Base-by-base conservation (phyloP, 2,113 vertebrate species). In the Aspidoscelis tigris region DNA sequence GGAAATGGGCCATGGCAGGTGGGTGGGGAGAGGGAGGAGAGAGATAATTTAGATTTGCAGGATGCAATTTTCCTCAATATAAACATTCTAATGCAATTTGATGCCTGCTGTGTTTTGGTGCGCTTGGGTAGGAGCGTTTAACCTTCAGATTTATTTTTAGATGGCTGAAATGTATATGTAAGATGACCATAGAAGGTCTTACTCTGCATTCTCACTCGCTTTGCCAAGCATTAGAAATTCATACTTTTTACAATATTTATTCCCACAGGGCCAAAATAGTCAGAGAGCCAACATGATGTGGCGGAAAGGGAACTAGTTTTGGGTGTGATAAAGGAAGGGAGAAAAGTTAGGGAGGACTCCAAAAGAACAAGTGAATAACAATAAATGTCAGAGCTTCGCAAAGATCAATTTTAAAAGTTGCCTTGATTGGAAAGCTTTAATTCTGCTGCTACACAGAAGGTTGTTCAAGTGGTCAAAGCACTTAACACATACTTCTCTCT, bases 41-140 rank as follows among this genome's bases (percentile, higher is more conserved):
- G 89, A 96, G 97, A 97, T 96, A 96, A 97, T 97, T 97, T 95
- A 96, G 95, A 96, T 97, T 97, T 97, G 96, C 97, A 97, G 96
- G 97, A 97, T 97, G 97, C 96, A 98, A 97, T 97, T 97, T 97
- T 93, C 96, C 95, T 97, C 97, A 96, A 97, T 97, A 97, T 97
- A 97, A 96, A 96, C 95, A 95, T 97, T 96, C 96, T 97, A 98
- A 98, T 97, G 96, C 95, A 97, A 97, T 98, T 97, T 97, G 96
- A 97, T 95, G 95, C 95, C 96, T 91, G 82, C 94, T 96, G 95
- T 96, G 95, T 96, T 97, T 96, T 95, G 95, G 93, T 94, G 93
- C 0, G 2, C 93, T 20, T 68, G 89, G 95, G 93, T 90, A 71
- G 82, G 82, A 92, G 90, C 86, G 96, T 94, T 93, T 93, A 94